These are phyloP conservation scores for Cyprinodon brontotheroides DNA, from an alignment of 2,113 vertebrate species.

Conservation along the genomic window DNA sequence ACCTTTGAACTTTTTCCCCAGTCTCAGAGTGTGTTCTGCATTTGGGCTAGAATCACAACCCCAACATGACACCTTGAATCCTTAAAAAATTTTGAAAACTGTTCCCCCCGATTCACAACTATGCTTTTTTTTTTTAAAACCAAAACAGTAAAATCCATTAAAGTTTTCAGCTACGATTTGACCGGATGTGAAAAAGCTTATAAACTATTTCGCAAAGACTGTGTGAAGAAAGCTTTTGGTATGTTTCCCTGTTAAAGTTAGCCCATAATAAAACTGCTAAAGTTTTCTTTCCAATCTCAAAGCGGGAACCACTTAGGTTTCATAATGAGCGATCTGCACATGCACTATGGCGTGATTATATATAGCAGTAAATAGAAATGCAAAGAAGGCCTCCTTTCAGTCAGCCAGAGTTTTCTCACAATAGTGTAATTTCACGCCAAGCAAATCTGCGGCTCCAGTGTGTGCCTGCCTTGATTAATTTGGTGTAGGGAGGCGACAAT, in stretches of 20 bases:
- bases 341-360: conserved; percentile 35
- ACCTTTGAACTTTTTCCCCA: too few species aligned
- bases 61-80: too few species aligned
- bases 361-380: conserved; percentile 47
- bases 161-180: not conserved
- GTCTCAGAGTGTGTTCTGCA: too few species aligned
- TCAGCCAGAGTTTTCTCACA: conserved; percentile 59
- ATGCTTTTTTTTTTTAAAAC: too few species aligned
- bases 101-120: too few species aligned
- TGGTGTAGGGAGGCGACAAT: conserved; percentile 36
- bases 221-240: not conserved
- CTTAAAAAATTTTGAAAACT: too few species aligned
- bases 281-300: conserved; percentile 20
- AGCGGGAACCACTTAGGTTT: conserved; percentile 19
- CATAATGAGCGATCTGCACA: conserved; percentile 49
- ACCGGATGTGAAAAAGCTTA: not conserved
- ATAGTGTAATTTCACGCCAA: conserved; percentile 66
- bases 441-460: conserved; percentile 51
- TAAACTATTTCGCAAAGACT: not conserved
- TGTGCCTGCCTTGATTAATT: conserved; percentile 48
- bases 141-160: not conserved
- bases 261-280: conserved; percentile 3
- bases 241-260: not conserved
- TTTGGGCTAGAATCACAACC: too few species aligned
- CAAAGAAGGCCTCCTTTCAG: conserved; percentile 50